Conservation (phyloP, 2,113 vertebrate genomes). For the Dromaius novaehollandiae region DNA sequence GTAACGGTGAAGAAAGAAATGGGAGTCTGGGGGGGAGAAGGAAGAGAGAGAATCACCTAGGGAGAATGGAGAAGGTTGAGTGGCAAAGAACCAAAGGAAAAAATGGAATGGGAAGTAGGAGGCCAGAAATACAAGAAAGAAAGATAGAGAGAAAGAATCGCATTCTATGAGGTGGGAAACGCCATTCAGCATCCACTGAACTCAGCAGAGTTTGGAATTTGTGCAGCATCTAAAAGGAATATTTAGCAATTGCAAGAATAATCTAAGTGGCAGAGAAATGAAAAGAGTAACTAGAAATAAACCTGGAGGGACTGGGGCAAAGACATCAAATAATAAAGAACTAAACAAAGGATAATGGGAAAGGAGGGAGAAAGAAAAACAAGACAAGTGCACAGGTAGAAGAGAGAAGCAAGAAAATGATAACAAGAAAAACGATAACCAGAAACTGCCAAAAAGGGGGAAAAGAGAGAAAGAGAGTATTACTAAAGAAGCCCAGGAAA, state of each 20-base stretch:
- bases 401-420: background rate
- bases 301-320: background rate
- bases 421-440: background rate
- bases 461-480: background rate
- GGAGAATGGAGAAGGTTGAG: background rate
- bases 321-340: background rate
- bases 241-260: background rate
- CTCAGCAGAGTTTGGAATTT: background rate
- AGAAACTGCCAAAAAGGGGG: too few relatives aligned
- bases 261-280: background rate
- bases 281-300: background rate
- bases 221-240: background rate
- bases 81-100: background rate
- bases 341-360: background rate
- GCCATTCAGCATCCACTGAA: background rate
- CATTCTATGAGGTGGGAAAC: background rate
- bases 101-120: background rate
- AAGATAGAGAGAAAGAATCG: background rate
- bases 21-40: background rate
- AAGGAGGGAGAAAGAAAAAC: background rate
- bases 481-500: background rate
- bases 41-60: background rate
- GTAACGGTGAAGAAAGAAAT: background rate
- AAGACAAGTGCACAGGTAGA: background rate
- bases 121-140: background rate